A percentile compares a stretch with the other conserved stretches of the same genome.
Evolutionary conservation across 2,113 vertebrate genomes (phyloP).

Genomic region (Cariama cristata): DNA sequence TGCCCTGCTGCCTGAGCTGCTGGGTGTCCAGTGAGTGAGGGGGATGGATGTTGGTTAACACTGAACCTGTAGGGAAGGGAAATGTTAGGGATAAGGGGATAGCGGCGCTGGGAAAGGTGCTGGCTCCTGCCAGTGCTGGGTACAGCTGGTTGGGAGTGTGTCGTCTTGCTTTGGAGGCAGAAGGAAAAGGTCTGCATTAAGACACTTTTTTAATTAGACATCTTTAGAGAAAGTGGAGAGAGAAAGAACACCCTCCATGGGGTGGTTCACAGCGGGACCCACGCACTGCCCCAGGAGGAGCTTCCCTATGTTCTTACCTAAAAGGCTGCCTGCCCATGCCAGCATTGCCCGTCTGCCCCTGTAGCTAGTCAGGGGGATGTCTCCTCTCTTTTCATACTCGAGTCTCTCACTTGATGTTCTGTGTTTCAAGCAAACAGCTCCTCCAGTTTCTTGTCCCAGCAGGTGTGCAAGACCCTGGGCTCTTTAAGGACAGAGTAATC

Average conservation of each 20-base stretch:
- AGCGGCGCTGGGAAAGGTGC: background rate
- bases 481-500: background rate
- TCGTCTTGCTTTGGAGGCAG: background rate
- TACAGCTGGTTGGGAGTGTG: fast-evolving
- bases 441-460: background rate
- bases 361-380: fast-evolving
- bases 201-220: background rate
- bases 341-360: background rate
- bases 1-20: background rate
- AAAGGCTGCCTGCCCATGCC: background rate
- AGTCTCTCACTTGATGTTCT: background rate
- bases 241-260: background rate
- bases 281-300: fast-evolving
- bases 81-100: background rate
- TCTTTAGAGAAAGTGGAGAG: background rate
- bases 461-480: background rate
- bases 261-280: background rate
- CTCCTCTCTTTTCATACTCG: background rate
- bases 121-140: background rate
- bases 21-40: background rate
- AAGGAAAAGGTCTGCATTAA: background rate
- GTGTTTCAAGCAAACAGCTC: background rate
- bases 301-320: background rate
- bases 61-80: background rate
- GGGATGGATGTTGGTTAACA: background rate